Evolutionary conservation across 2,797 vertebrate species (phyloP), one percentile per base, ranked within the genome.

Genomic region (Serranus cabrilla): DNA sequence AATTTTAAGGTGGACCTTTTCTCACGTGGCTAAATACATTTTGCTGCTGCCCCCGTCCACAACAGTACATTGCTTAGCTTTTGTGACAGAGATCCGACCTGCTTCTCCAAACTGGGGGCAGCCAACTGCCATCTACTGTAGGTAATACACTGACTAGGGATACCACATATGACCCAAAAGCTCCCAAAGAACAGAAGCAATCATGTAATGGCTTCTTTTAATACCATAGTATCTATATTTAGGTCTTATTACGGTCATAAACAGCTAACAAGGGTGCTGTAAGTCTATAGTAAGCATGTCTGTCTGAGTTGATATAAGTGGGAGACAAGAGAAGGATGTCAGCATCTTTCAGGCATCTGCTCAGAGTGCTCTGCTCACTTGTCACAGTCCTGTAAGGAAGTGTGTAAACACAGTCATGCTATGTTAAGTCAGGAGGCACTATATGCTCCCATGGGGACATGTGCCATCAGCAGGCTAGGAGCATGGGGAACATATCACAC

Each of bases 371-470:
- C 46, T 70, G 66, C 78, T 91, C 80, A 86, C 75, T 91, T 88
- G 86, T 92, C 81, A 91, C 72, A 78, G 69, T 90, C 71, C 73
- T 81, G 81, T 83, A 86, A 78, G 83, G 56, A 91, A 83, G 80
- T 83, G 83, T 82, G 72, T 85, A 90, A 91, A 89, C 86, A 92
- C 71, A 89, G 83, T 91, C 87, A 81, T 87, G 85, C 74, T 89
- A 88, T 85, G 88, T 90, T 86, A 90, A 80, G 81, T 90, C 90
- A 88, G 59, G 80, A 78, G 76, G 77, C 78, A 89, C 82, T 84
- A 79, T 63, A 66, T 13, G 60, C 67, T 89, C 77, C 80, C 78
- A 61, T 70, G 80, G 85, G 82, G 80, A 80, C 52, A 52, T 80
- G 76, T 88, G 83, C 82, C 85, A 84, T 79, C 88, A 37, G 49